Conservation (phyloP, 2,113 vertebrate species). For the Baryphthengus martii region DNA sequence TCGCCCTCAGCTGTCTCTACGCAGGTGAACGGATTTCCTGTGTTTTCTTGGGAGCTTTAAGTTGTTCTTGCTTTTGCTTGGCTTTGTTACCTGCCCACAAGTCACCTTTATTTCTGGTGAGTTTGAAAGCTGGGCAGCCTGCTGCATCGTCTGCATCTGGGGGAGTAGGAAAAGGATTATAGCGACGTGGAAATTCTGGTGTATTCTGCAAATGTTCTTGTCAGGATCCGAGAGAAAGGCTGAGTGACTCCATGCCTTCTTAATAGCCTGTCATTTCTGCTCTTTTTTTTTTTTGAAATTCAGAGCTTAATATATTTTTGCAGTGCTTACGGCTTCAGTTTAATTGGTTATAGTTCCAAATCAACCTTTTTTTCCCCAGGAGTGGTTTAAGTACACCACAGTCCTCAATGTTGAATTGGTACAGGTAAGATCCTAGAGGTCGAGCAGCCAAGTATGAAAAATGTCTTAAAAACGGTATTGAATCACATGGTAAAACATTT, state of each 20-base stretch:
- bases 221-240: background rate
- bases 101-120: background rate
- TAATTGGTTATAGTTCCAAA: background rate
- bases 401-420: background rate
- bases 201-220: background rate
- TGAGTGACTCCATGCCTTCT: background rate
- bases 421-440: background rate
- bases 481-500: background rate
- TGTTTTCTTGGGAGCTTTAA: background rate
- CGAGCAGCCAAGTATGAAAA: background rate
- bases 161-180: background rate
- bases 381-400: background rate
- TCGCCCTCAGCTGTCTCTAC: slow-evolving; percentile 97
- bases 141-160: background rate
- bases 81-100: background rate
- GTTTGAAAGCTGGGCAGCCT: background rate
- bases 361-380: background rate
- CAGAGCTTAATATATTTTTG: background rate
- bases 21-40: slow-evolving; percentile 78
- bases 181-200: background rate
- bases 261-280: background rate
- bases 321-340: background rate
- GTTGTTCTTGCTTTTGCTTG: background rate
- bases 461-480: background rate
- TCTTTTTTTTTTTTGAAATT: background rate